These are phyloP conservation scores for Centrocercus urophasianus DNA, from an alignment of 2,113 vertebrate species.

Conservation along the genomic window DNA sequence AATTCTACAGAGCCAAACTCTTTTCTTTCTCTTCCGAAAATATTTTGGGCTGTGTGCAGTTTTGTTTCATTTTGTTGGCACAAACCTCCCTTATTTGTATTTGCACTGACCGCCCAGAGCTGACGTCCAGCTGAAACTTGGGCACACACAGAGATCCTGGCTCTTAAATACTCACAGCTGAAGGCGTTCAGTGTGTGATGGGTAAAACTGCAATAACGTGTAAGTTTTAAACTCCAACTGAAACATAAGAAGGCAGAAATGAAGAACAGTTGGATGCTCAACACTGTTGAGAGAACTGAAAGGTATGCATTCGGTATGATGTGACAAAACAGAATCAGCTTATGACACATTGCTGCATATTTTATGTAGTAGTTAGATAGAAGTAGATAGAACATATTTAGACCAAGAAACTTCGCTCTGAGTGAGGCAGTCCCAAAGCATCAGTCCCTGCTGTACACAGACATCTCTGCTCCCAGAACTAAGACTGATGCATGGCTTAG, in stretches of 20 bases:
- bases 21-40: not conserved
- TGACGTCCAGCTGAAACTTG: not conserved
- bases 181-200: not conserved
- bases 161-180: not conserved
- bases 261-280: not conserved
- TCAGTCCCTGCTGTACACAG: not conserved
- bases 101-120: not conserved
- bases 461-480: not conserved
- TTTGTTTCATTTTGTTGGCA: not conserved
- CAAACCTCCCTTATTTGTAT: not conserved
- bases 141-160: not conserved
- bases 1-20: not conserved
- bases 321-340: not conserved
- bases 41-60: accelerated
- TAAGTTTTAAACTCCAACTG: not conserved
- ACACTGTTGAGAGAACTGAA: not conserved
- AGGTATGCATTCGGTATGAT: not conserved
- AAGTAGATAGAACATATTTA: not conserved
- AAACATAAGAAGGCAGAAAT: not conserved
- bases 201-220: not conserved
- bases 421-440: not conserved
- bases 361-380: not conserved
- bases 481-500: not conserved
- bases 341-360: not conserved
- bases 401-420: not conserved